Evolutionary conservation across 2,113 vertebrate genomes (phyloP).

Genomic region (Syrrhaptes paradoxus): DNA sequence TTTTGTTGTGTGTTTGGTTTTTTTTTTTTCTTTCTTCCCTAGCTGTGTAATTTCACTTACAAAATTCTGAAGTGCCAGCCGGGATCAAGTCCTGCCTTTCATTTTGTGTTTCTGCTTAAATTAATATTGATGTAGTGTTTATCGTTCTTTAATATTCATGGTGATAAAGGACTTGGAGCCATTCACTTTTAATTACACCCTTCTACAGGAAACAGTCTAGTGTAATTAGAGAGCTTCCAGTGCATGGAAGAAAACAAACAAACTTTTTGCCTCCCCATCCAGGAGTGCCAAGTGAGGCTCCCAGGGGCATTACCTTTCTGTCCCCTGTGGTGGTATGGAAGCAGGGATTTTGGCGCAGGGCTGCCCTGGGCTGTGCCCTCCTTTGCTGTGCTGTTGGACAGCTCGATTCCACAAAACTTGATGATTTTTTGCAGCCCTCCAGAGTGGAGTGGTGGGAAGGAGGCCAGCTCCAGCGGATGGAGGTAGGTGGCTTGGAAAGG

Average conservation of each 20-base stretch:
- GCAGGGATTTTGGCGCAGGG: neutral
- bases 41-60: neutral
- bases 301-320: neutral
- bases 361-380: neutral
- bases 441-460: neutral
- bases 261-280: neutral
- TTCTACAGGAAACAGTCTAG: constrained; percentile 64
- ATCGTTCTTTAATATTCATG: constrained; percentile 79
- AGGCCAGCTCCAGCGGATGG: neutral
- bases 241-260: constrained; percentile 22
- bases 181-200: constrained; percentile 76
- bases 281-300: neutral
- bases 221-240: constrained; percentile 66
- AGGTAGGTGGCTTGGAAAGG: neutral
- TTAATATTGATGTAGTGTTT: constrained; percentile 76
- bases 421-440: neutral
- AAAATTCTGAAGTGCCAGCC: constrained; percentile 20
- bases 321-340: neutral
- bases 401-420: neutral
- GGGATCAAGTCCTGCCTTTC: constrained; percentile 51
- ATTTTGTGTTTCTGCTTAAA: constrained; percentile 62
- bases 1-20: neutral
- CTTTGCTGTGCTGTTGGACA: neutral
- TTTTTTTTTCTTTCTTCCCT: neutral
- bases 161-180: constrained; percentile 65